Evolutionary conservation across 2,797 vertebrate species (phyloP), one percentile per base, ranked within the genome.

Genomic region (Aplochiton taeniatus): DNA sequence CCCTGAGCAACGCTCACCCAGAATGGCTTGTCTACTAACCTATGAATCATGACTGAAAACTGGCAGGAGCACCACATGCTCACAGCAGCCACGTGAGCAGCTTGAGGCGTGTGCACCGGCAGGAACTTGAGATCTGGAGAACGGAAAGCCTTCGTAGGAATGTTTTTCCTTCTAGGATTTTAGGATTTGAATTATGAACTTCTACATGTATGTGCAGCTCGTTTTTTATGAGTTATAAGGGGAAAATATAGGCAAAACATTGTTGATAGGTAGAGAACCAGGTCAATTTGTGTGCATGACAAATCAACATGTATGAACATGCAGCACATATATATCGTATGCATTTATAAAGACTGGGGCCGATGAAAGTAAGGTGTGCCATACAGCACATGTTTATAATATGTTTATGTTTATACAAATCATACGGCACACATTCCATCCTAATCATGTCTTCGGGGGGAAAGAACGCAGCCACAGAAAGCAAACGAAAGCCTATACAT

Each of bases 21-120:
- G 82, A 87, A 89, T 81, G 75, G 83, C 83, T 85, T 79, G 77
- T 85, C 82, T 85, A 87, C 87, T 89, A 86, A 90, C 83, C 83
- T 81, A 88, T 87, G 86, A 90, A 88, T 89, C 89, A 89, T 84
- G 82, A 74, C 63, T 44, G 31, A 61, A 78, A 85, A 78, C 76
- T 85, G 83, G 84, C 85, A 82, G 46, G 71, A 31, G 75, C 70
- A 68, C 80, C 73, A 79, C 73, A 77, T 65, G 50, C 61, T 45
- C 16, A 13, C 79, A 75, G 77, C 69, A 87, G 85, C 86, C 84
- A 89, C 68, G 74, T 77, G 75, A 77, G 80, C 79, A 71, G 82
- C 87, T 87, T 48, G 55, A 58, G 85, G 86, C 79, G 53, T 8
- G n/a, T 14, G 11, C 11, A 13, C 43, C 44, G 13, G 17, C 20